Conservation (phyloP, 1,140 invertebrate genomes). For the Lepidotrigona ventralis region DNA sequence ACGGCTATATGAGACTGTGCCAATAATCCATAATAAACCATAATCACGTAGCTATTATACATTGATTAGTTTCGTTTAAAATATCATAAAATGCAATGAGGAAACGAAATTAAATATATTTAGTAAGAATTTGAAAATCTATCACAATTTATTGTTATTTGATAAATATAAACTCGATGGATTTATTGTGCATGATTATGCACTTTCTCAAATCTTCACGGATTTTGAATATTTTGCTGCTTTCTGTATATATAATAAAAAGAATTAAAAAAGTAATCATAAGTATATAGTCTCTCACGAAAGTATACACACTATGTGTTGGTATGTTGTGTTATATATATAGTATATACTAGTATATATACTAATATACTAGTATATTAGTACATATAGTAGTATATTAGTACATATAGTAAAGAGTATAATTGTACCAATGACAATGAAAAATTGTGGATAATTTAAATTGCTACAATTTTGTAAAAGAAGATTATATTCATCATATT, state of each 20-base stretch:
- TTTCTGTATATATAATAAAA: neutral
- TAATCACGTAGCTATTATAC: slow-evolving; percentile 2
- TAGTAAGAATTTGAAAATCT: neutral
- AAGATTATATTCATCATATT: too few species aligned
- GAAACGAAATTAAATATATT: neutral
- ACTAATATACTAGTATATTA: too few species aligned
- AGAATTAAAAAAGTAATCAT: neutral
- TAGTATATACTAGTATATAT: too few species aligned
- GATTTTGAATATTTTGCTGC: too few species aligned
- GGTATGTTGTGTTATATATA: too few species aligned
- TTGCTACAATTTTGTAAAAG: too few species aligned
- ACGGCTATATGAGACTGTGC: neutral
- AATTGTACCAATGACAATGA: too few species aligned
- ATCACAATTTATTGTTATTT: neutral
- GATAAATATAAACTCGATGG: neutral
- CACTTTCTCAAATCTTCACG: neutral
- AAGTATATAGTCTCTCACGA: too few species aligned
- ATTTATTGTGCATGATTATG: neutral
- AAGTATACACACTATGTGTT: too few species aligned
- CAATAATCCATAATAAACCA: neutral
- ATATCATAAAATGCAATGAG: neutral
- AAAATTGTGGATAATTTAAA: too few species aligned
- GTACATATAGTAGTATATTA: too few species aligned
- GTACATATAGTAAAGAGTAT: too few species aligned
- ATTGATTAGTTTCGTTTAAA: neutral